A percentile compares a stretch with the other conserved stretches of the same genome.
These are phyloP conservation scores for Agrochola litura DNA, from an alignment of 2,888 invertebrate species.

Conservation along the genomic window DNA sequence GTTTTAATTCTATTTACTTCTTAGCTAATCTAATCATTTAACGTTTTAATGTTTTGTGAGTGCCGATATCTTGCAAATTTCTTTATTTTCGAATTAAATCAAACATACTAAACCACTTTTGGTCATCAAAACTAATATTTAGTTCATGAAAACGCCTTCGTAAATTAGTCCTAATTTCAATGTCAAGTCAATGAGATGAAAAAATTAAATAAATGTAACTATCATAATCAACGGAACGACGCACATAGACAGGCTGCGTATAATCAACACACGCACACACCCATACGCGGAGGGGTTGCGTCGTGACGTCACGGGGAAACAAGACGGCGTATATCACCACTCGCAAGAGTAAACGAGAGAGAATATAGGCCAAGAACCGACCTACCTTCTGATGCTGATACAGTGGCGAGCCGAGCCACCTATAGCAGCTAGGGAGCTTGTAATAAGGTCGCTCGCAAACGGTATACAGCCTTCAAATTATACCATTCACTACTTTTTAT, in stretches of 20 bases:
- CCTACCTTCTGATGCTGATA: conserved; percentile 85
- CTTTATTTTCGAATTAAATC: not conserved
- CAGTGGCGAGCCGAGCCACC: conserved; percentile 80
- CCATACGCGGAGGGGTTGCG: conserved; percentile 77
- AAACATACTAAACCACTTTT: not conserved
- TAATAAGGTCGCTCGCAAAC: conserved; percentile 78
- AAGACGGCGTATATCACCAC: conserved; percentile 70
- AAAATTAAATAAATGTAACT: conserved; percentile 53
- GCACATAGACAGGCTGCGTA: conserved; percentile 72
- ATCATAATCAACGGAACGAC: conserved; percentile 73
- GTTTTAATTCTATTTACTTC: not conserved
- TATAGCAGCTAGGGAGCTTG: conserved; percentile 76
- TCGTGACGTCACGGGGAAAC: conserved; percentile 86
- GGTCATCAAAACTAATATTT: not conserved
- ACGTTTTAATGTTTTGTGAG: not conserved
- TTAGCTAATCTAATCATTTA: not conserved
- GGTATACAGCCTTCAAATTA: conserved; percentile 72
- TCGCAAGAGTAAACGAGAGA: conserved; percentile 73
- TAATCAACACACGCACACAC: conserved; percentile 80
- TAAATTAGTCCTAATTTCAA: not conserved
- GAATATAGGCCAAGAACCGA: conserved; percentile 90
- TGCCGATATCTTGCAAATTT: not conserved
- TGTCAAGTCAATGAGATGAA: conserved; percentile 13
- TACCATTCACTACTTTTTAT: conserved; percentile 69
- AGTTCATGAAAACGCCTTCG: too few species aligned